These are phyloP conservation scores for Probaryconus sp. DNA, from an alignment of 1,140 invertebrate species.

Conservation along the genomic window DNA sequence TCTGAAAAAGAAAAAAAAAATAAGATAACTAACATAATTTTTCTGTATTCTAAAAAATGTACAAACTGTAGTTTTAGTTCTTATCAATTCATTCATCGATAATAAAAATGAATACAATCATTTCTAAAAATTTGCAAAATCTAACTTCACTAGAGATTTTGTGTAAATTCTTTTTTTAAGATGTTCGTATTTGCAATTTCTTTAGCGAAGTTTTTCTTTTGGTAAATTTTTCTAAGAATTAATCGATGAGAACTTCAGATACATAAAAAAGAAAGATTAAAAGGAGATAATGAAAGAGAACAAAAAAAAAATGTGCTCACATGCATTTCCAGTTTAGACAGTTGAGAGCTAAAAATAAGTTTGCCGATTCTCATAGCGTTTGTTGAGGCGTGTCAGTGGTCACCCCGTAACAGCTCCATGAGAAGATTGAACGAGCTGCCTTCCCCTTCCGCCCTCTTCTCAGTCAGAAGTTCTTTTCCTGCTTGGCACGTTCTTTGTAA, in stretches of 20 bases:
- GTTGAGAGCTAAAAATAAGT: constrained; percentile 20
- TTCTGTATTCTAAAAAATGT: too few species aligned
- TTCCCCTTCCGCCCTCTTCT: constrained; percentile 90
- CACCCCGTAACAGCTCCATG: constrained; percentile 95
- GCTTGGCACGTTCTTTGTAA: constrained; percentile 95
- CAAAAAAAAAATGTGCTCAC: constrained; percentile 16
- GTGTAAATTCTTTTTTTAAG: too few species aligned
- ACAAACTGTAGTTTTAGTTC: too few species aligned
- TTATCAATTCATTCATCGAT: too few species aligned
- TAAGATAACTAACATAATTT: too few species aligned
- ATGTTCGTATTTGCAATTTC: too few species aligned
- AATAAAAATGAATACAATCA: too few species aligned
- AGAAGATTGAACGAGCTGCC: constrained; percentile 95
- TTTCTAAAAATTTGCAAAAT: too few species aligned
- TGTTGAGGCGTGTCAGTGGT: constrained; percentile 83
- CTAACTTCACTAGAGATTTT: too few species aligned
- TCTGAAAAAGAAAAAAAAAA: too few species aligned
- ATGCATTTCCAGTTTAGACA: constrained; percentile 46
- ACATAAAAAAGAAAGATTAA: neutral
- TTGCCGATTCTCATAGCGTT: constrained; percentile 10
- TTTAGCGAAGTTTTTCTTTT: too few species aligned
- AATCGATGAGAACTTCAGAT: neutral
- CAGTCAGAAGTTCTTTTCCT: constrained; percentile 93
- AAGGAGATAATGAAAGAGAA: neutral
- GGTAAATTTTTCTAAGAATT: too few species aligned